Evolutionary conservation across 2,113 vertebrate species (phyloP).

Genomic region (Abramis brama): DNA sequence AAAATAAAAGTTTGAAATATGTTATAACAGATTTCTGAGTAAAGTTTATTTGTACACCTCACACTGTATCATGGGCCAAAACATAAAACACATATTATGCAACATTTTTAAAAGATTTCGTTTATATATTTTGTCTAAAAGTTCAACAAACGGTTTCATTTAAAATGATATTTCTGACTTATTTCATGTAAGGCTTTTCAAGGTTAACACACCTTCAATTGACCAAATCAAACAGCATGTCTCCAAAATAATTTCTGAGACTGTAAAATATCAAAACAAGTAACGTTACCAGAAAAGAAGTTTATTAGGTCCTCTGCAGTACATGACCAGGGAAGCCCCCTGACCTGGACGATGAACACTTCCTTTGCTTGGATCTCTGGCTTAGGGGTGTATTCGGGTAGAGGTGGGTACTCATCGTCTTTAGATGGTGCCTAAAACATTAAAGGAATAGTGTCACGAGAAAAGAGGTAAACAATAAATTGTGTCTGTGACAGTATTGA

Average conservation of each 20-base stretch:
- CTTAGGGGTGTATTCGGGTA: slow-evolving; percentile 71
- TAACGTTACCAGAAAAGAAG: slow-evolving; percentile 96
- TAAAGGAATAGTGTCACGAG: background rate
- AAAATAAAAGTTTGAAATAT: background rate
- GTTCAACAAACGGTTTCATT: background rate
- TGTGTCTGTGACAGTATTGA: background rate
- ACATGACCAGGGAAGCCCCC: slow-evolving; percentile 88
- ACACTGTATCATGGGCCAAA: no score
- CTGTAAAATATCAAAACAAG: background rate
- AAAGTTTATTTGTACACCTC: no score
- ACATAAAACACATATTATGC: no score
- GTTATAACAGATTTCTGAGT: background rate
- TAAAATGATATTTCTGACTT: no score
- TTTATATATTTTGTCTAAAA: background rate
- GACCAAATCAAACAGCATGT: background rate
- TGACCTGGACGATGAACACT: slow-evolving; percentile 84
- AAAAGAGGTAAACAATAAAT: background rate
- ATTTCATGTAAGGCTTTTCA: background rate
- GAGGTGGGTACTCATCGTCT: slow-evolving; percentile 77
- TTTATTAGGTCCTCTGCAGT: slow-evolving; percentile 83
- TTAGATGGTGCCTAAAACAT: slow-evolving; percentile 61
- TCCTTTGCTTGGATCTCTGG: slow-evolving; percentile 65
- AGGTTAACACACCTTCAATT: background rate
- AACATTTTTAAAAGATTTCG: background rate
- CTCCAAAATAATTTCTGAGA: background rate